Conservation (phyloP, 2,113 vertebrate species). For the Sinocyclocheilus anophthalmus region DNA sequence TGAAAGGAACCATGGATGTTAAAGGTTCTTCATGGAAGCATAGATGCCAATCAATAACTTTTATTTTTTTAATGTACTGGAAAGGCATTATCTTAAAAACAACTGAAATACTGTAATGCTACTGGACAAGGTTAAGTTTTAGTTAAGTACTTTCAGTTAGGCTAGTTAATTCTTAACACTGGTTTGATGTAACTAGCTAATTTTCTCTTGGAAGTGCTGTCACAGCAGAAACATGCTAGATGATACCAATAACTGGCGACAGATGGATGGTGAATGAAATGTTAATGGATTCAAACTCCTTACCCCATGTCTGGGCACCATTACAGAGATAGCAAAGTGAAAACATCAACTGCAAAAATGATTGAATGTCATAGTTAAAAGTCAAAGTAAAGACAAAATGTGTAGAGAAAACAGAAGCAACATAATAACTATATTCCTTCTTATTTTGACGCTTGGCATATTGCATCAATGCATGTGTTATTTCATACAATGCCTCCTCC, state of each 20-base stretch:
- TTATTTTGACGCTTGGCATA: neutral
- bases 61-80: neutral
- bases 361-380: slow-evolving; percentile 38
- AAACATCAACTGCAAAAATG: slow-evolving; percentile 45
- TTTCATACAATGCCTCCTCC: slow-evolving; percentile 3
- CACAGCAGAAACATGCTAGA: slow-evolving; percentile 29
- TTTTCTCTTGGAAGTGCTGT: slow-evolving; percentile 17
- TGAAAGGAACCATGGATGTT: neutral
- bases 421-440: neutral
- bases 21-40: neutral
- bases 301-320: slow-evolving; percentile 26
- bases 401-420: neutral
- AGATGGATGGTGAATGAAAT: slow-evolving; percentile 58
- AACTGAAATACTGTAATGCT: neutral
- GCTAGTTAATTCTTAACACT: neutral
- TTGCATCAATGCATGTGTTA: slow-evolving; percentile 4
- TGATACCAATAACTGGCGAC: slow-evolving; percentile 10
- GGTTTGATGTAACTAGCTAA: slow-evolving; percentile 21
- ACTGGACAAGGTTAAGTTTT: neutral
- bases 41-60: neutral
- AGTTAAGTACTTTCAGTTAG: neutral
- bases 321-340: slow-evolving; percentile 44
- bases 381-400: slow-evolving; percentile 10
- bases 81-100: neutral
- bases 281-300: slow-evolving; percentile 57